Conservation (phyloP, 2,888 invertebrate genomes). For the Leptodirus hochenwartii region DNA sequence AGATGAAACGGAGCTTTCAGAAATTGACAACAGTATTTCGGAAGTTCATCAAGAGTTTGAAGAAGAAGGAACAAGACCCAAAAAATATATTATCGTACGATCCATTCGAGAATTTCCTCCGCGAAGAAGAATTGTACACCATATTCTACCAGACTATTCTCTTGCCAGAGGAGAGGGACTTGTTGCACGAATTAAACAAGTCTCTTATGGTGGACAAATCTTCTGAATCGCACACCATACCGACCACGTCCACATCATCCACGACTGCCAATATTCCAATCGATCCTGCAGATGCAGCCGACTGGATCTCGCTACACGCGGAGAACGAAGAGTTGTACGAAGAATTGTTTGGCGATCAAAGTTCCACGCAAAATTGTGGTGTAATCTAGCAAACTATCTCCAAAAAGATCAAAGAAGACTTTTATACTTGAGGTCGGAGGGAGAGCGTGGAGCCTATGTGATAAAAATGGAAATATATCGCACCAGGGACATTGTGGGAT, state of each 20-base stretch:
- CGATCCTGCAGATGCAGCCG: conserved; percentile 3
- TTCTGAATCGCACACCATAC: not conserved
- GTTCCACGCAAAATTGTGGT: not conserved
- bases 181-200: too few species aligned
- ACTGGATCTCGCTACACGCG: not conserved
- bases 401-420: conserved; percentile 4
- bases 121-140: too few species aligned
- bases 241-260: conserved; percentile 5
- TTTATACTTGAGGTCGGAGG: conserved; percentile 5
- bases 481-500: conserved; percentile 1
- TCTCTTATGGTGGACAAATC: too few species aligned
- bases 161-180: too few species aligned
- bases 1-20: too few species aligned
- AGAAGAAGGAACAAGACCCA: too few species aligned
- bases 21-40: too few species aligned
- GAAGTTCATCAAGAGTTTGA: too few species aligned
- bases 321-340: conserved; percentile 1
- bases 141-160: too few species aligned
- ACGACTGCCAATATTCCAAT: conserved; percentile 4
- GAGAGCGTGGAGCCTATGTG: conserved; percentile 1
- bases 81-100: too few species aligned
- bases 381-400: conserved; percentile 5
- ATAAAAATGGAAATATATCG: conserved; percentile 3
- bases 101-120: too few species aligned
- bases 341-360: not conserved